Base-by-base conservation (phyloP, 2,888 invertebrate species). In the Tethea ocularis region DNA sequence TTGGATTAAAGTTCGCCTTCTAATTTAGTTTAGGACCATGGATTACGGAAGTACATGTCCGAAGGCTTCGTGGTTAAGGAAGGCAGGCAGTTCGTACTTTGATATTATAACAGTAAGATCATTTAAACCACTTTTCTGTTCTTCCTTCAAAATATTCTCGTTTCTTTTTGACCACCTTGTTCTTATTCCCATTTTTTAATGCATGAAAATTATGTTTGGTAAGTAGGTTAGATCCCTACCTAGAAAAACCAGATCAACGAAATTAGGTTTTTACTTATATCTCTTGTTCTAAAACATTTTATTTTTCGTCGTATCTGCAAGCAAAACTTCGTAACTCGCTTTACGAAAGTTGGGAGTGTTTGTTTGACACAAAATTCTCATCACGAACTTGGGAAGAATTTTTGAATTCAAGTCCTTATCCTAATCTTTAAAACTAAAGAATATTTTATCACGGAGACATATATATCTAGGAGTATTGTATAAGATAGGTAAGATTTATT, bases 231-330 rank as follows among this genome's bases (percentile, higher is more conserved):
- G n/a, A n/a, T n/a, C n/a, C 38, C 3, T 15, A 11, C 6, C 15
- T 6, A 22, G n/a, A 55, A 67, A 68, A 60, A 60, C 60, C 66
- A 66, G 51, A 52, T 60, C 15, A 61, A 67, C 64, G 62, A 63
- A 72, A 67, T 61, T 61, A 61, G 64, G 64, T 68, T 70, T 63
- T 61, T 66, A 67, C 65, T 61, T 62, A 66, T 70, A 68, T 66
- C 64, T 64, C 62, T 67, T 65, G 66, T 64, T 71, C 66, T 57
- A 58, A 66, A 71, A 68, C 66, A 64, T 66, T 68, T 72, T 72
- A 71, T 68, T 71, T 77, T 75, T 66, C 72, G 65, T 75, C 77
- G 72, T 73, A 72, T 78, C 72, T 68, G 60, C 60, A 69, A 71
- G 29, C 59, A 65, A 69, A 75, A 64, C 67, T 66, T 61, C 55